These are phyloP conservation scores for Eurystomus gularis DNA, from an alignment of 2,113 vertebrate species.

Conservation along the genomic window DNA sequence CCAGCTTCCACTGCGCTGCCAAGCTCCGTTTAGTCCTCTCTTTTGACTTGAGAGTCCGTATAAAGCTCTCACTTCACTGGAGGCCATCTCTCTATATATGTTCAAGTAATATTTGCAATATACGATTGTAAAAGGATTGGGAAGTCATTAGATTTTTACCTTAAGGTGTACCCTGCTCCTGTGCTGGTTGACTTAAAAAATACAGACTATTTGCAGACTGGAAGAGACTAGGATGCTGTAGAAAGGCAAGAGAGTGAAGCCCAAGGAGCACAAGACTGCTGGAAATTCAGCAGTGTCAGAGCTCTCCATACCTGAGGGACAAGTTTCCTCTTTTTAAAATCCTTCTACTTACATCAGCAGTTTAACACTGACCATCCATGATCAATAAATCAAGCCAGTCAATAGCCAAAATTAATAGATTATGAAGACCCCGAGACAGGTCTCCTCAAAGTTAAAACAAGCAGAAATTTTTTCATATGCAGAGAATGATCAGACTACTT, in stretches of 20 bases:
- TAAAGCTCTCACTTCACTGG: not conserved
- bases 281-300: not conserved
- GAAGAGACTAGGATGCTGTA: not conserved
- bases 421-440: not conserved
- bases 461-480: not conserved
- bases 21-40: not conserved
- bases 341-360: not conserved
- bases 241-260: not conserved
- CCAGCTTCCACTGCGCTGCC: not conserved
- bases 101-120: not conserved
- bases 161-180: not conserved
- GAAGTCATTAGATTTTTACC: not conserved
- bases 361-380: not conserved
- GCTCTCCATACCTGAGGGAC: accelerated
- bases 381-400: not conserved
- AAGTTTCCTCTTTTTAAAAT: not conserved
- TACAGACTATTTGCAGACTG: not conserved
- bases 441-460: not conserved
- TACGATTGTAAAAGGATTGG: not conserved
- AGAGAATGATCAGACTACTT: not conserved
- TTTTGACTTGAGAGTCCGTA: not conserved
- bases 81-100: not conserved
- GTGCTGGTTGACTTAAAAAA: not conserved
- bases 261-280: not conserved
- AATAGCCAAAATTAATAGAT: not conserved